phyloP scores from a whole-genome alignment of 2,113 vertebrate species.

The Ardeotis arabs region DNA sequence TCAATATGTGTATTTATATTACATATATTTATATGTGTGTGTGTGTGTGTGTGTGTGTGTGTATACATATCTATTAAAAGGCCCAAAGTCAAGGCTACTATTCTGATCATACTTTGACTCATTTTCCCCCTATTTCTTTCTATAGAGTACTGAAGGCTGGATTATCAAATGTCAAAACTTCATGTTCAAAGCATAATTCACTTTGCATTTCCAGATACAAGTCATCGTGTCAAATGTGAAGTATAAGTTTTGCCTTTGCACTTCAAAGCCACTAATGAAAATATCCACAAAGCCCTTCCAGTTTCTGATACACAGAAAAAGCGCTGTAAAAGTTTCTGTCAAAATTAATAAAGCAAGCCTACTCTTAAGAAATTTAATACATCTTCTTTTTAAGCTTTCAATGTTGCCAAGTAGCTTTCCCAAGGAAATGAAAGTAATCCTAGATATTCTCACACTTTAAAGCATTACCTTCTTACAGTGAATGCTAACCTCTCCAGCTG shows the following conservation, averaged over 20 bases:
- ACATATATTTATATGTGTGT: neutral
- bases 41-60: neutral
- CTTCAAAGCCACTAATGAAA: neutral
- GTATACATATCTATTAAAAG: neutral
- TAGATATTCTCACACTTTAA: neutral
- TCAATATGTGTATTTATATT: neutral
- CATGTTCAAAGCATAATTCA: neutral
- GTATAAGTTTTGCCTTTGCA: neutral
- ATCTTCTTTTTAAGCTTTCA: neutral
- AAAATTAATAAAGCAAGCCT: neutral
- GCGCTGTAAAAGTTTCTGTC: neutral
- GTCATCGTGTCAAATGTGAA: neutral
- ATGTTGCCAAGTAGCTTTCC: neutral
- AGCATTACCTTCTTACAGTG: neutral
- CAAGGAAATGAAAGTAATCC: neutral
- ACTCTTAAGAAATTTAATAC: neutral
- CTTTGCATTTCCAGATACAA: neutral
- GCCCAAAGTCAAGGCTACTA: neutral
- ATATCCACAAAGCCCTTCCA: neutral
- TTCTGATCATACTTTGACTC: neutral
- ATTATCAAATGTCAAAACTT: neutral
- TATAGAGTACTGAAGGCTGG: neutral
- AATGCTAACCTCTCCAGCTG: neutral
- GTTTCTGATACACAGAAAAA: neutral
- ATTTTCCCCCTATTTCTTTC: neutral